Evolutionary conservation across 2,888 invertebrate genomes (phyloP).

Genomic region (Saturnia pavonia): DNA sequence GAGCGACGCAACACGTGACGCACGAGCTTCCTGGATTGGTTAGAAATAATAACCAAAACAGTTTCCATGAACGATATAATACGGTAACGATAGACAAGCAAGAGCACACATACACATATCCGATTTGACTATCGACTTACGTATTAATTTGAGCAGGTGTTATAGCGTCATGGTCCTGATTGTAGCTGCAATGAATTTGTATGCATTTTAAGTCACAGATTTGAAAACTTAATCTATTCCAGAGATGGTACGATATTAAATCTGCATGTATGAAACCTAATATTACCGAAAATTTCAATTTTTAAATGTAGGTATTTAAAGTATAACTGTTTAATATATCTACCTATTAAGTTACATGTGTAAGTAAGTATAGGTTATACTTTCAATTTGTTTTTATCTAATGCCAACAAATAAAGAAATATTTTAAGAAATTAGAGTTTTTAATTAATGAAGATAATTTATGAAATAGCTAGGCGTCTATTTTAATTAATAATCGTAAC

Average conservation of each 20-base stretch:
- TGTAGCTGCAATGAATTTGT: background rate
- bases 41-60: conserved; percentile 12
- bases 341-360: too few species aligned
- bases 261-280: too few species aligned
- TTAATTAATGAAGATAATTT: background rate
- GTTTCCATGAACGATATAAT: conserved; percentile 8
- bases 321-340: too few species aligned
- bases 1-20: conserved; percentile 45
- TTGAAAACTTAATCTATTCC: too few species aligned
- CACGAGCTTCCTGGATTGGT: conserved; percentile 23
- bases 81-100: conserved; percentile 9
- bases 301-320: too few species aligned
- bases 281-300: too few species aligned
- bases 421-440: background rate
- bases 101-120: conserved; percentile 9
- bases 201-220: background rate
- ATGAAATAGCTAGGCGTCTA: background rate
- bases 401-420: background rate
- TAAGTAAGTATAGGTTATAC: too few species aligned
- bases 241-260: too few species aligned
- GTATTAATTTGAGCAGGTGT: background rate
- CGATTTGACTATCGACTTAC: conserved; percentile 6
- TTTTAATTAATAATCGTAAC: background rate
- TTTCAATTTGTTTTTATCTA: too few species aligned
- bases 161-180: background rate